Evolutionary conservation across 2,113 vertebrate species (phyloP).

Genomic region (Tenrec ecaudatus): DNA sequence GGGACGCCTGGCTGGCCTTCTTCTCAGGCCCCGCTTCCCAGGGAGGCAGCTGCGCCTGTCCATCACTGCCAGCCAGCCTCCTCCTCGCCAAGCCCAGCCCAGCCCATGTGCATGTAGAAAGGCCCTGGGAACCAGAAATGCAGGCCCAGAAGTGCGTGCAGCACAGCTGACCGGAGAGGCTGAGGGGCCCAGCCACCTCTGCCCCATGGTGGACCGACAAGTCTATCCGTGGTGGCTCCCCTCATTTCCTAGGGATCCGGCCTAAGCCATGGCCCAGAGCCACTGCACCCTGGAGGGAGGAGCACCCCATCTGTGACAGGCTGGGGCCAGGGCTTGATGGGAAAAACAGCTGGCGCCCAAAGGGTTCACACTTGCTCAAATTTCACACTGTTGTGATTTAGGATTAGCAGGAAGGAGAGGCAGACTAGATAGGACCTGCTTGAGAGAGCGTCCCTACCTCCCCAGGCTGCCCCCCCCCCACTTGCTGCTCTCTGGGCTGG

Average conservation of each 20-base stretch:
- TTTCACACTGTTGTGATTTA: conserved; percentile 77
- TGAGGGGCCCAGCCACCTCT: not conserved
- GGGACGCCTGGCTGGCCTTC: not conserved
- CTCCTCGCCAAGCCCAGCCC: conserved; percentile 15
- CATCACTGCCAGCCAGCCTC: not conserved
- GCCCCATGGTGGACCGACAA: too few relatives aligned
- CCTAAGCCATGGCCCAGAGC: not conserved
- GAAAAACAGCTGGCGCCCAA: conserved; percentile 69
- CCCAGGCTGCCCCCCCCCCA: not conserved
- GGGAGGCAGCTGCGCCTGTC: conserved; percentile 60
- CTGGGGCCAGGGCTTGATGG: conserved; percentile 42
- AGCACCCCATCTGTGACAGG: not conserved
- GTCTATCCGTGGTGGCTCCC: too few relatives aligned
- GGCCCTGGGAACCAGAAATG: not conserved
- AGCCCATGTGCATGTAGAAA: not conserved
- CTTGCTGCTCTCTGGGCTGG: not conserved
- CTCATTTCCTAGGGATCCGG: not conserved
- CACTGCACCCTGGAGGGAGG: not conserved
- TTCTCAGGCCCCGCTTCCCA: not conserved
- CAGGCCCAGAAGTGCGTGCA: not conserved
- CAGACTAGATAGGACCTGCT: conserved; percentile 49
- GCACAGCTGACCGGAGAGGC: not conserved
- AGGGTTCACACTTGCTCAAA: conserved; percentile 65
- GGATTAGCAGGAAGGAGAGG: conserved; percentile 73
- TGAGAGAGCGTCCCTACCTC: not conserved